Percentiles rank a stretch among this genome's conserved stretches.
Evolutionary conservation across 1,140 invertebrate species (phyloP).

Genomic region (Drosophila virilis): DNA sequence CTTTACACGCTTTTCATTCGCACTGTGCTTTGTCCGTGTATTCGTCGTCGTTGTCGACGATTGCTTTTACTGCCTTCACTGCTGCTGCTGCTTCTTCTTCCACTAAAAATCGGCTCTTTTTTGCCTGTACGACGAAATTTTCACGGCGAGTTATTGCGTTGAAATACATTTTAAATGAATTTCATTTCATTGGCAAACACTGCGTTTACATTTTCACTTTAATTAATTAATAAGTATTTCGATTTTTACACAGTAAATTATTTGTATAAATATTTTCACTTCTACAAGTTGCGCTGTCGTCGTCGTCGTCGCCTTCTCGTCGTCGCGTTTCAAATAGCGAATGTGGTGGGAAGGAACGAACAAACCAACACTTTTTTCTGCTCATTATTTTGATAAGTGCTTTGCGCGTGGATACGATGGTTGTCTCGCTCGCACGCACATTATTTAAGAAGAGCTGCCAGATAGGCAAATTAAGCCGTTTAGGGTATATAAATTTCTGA

Average conservation of each 20-base stretch:
- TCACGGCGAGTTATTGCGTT: constrained; percentile 63
- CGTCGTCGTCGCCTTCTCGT: constrained; percentile 47
- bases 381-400: constrained; percentile 64
- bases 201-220: constrained; percentile 67
- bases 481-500: not conserved
- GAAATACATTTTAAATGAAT: constrained; percentile 73
- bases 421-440: constrained; percentile 42
- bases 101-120: constrained; percentile 79
- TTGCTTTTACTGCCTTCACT: constrained; percentile 71
- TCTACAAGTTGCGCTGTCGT: constrained; percentile 71
- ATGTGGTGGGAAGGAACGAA: constrained; percentile 54
- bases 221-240: constrained; percentile 45
- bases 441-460: constrained; percentile 20
- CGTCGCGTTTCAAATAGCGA: constrained; percentile 57
- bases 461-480: constrained; percentile 19
- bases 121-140: constrained; percentile 76
- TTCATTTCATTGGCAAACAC: constrained; percentile 66
- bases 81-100: constrained; percentile 72
- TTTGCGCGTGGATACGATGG: constrained; percentile 34
- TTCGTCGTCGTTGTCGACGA: constrained; percentile 64
- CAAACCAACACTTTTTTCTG: constrained; percentile 56
- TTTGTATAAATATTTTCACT: constrained; percentile 76
- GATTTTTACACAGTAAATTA: constrained; percentile 59
- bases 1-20: constrained; percentile 73
- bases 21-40: constrained; percentile 71